Percentiles rank a stretch among this genome's conserved stretches.
Evolutionary conservation across 2,113 vertebrate species (phyloP).

Genomic region (Catharus bicknelli): DNA sequence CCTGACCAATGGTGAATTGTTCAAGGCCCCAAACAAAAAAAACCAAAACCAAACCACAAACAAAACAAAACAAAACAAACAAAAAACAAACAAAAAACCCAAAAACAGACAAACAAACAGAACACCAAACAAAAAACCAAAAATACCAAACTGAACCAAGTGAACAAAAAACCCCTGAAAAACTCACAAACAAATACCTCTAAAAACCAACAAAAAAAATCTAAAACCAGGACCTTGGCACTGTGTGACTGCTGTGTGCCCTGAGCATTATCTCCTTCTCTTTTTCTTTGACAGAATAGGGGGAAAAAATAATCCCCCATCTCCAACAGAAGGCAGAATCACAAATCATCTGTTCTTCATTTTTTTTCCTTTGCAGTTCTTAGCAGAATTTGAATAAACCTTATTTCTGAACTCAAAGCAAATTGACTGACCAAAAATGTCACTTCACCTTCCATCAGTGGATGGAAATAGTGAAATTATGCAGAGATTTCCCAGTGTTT

Average conservation of each 20-base stretch:
- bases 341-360: neutral
- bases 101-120: neutral
- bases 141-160: neutral
- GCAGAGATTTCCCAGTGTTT: neutral
- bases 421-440: conserved; percentile 12
- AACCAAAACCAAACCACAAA: too few relatives aligned
- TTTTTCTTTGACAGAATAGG: neutral
- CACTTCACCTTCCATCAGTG: neutral
- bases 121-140: neutral
- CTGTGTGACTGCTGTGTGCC: neutral
- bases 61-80: neutral
- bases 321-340: neutral
- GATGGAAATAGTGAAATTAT: conserved; percentile 18
- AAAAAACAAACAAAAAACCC: too few relatives aligned
- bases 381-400: neutral
- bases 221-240: too few relatives aligned
- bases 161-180: neutral
- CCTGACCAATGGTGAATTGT: neutral
- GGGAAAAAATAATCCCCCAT: rapidly evolving
- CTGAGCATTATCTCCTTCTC: neutral
- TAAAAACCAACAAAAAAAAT: neutral
- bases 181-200: neutral
- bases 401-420: neutral
- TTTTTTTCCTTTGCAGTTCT: neutral
- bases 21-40: neutral